Evolutionary conservation across 1,140 invertebrate genomes (phyloP).

Genomic region (Drosophila sturtevanti): DNA sequence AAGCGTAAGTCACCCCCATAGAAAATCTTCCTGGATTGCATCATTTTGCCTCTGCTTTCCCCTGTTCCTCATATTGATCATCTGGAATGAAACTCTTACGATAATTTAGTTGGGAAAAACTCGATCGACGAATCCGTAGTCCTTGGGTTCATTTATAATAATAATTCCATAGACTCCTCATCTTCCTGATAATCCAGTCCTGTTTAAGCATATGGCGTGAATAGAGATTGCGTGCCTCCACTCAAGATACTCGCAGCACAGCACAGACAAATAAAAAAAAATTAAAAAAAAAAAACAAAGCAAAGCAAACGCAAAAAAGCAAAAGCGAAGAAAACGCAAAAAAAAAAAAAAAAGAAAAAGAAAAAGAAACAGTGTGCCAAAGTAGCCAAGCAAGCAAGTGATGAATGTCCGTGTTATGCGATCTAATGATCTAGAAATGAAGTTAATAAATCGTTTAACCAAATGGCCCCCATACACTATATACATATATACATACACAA

Average conservation of each 20-base stretch:
- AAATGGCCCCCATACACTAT: slow-evolving; percentile 40
- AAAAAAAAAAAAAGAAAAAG: background rate
- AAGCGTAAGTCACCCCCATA: too few relatives aligned
- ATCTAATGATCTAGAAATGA: slow-evolving; percentile 82
- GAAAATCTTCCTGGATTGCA: too few relatives aligned
- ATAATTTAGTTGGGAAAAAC: too few relatives aligned
- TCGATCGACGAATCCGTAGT: too few relatives aligned
- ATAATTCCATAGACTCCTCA: too few relatives aligned
- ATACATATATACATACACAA: slow-evolving; percentile 14
- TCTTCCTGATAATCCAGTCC: background rate
- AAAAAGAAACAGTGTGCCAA: slow-evolving; percentile 25
- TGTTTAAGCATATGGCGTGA: slow-evolving; percentile 21
- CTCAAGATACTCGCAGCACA: slow-evolving; percentile 33
- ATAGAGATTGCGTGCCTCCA: slow-evolving; percentile 69
- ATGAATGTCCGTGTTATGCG: slow-evolving; percentile 82
- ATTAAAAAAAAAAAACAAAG: slow-evolving; percentile 13
- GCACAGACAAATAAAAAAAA: background rate
- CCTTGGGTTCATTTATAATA: too few relatives aligned
- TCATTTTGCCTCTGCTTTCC: too few relatives aligned
- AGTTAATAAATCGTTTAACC: slow-evolving; percentile 82
- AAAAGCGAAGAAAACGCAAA: slow-evolving; percentile 17
- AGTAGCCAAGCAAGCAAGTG: slow-evolving; percentile 56
- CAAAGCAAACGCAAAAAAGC: slow-evolving; percentile 37
- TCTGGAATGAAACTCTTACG: too few relatives aligned
- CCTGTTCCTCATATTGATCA: too few relatives aligned